Conservation (phyloP, 1,140 invertebrate species). For the Drosophila jambulina region DNA sequence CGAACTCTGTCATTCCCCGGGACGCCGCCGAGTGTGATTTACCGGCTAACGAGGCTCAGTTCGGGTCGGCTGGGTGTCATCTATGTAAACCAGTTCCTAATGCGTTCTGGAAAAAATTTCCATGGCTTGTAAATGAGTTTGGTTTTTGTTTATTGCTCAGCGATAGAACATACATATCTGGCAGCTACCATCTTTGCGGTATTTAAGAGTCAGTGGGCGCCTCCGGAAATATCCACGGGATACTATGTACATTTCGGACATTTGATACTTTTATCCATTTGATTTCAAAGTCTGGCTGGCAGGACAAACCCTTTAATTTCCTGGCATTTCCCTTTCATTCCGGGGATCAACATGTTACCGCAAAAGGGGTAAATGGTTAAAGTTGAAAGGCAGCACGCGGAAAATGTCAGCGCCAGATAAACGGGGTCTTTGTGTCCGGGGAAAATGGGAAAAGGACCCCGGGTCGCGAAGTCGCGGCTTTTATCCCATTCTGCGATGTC, state of each 20-base stretch:
- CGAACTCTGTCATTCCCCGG: conserved; percentile 20
- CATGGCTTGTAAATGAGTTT: conserved; percentile 35
- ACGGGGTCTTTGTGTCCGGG: conserved; percentile 41
- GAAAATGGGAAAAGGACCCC: conserved; percentile 40
- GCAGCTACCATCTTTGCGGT: conserved; percentile 25
- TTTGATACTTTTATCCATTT: conserved; percentile 59
- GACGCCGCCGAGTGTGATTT: conserved; percentile 19
- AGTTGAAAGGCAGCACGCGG: conserved; percentile 58
- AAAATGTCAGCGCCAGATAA: conserved; percentile 79
- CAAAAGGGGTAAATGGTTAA: conserved; percentile 47
- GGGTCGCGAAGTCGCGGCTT: conserved; percentile 17
- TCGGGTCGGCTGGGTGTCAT: conserved; percentile 7
- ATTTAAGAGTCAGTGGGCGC: conserved; percentile 53
- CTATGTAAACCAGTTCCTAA: conserved; percentile 55
- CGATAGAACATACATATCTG: conserved; percentile 21
- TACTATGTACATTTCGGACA: conserved; percentile 27
- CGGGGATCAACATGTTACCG: conserved; percentile 78
- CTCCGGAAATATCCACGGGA: conserved; percentile 36
- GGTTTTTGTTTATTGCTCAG: conserved; percentile 1
- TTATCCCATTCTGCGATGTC: conserved; percentile 30
- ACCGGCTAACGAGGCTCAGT: conserved; percentile 15
- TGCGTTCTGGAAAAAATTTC: conserved; percentile 50
- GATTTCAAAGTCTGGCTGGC: conserved; percentile 40
- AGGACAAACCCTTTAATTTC: conserved; percentile 78
- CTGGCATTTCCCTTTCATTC: conserved; percentile 68